Percentiles rank a stretch among this genome's conserved stretches.
Conservation (phyloP, 2,113 vertebrate species). For the Nothobranchius kuhntae region DNA sequence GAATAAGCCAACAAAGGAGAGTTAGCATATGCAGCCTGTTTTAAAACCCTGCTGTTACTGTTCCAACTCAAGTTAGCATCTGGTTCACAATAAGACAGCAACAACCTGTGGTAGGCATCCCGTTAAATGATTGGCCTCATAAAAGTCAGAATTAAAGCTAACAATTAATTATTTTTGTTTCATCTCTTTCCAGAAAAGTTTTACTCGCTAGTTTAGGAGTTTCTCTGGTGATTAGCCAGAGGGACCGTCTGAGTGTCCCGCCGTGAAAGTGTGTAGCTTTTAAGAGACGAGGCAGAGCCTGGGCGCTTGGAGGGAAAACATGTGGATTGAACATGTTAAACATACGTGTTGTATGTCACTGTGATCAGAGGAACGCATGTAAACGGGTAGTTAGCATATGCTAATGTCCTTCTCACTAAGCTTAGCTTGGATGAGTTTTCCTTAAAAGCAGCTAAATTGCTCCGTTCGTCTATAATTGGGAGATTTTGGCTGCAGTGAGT, state of each 20-base stretch:
- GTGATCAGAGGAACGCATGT: not conserved
- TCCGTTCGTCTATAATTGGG: not conserved
- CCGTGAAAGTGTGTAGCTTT: slow-evolving; percentile 69
- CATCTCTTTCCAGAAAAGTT: slow-evolving; percentile 67
- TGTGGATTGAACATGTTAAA: slow-evolving; percentile 23
- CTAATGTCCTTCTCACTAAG: not conserved
- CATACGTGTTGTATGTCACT: not conserved
- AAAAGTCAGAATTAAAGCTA: slow-evolving; percentile 48
- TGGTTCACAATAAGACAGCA: slow-evolving; percentile 14
- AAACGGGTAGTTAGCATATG: not conserved
- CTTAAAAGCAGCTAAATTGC: not conserved
- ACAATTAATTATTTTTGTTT: slow-evolving; percentile 63
- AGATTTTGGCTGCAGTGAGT: slow-evolving; percentile 10
- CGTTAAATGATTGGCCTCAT: slow-evolving; percentile 61
- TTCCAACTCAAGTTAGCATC: slow-evolving; percentile 29
- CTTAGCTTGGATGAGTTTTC: not conserved
- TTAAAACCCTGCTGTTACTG: too few relatives aligned
- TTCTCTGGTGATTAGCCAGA: slow-evolving; percentile 64
- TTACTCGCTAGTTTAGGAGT: slow-evolving; percentile 43
- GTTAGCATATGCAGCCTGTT: not conserved
- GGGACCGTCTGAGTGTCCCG: slow-evolving; percentile 63
- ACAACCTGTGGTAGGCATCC: slow-evolving; percentile 43
- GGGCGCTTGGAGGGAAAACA: slow-evolving; percentile 4
- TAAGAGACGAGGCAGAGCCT: slow-evolving; percentile 50
- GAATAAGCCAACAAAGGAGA: not conserved